Conservation (phyloP, 2,888 invertebrate genomes). For the Thyatira batis region DNA sequence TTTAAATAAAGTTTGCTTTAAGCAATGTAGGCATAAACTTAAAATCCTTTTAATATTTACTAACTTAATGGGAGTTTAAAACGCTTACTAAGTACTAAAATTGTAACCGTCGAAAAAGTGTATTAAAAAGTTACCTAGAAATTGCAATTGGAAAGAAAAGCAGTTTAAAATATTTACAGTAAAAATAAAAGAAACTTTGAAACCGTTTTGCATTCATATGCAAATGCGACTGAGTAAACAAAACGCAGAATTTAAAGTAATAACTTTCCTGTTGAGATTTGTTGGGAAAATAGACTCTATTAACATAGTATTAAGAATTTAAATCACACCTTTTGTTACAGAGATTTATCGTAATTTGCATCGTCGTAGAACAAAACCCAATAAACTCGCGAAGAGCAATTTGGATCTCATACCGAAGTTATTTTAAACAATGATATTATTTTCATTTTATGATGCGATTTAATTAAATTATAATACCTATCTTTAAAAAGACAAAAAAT, state of each 20-base stretch:
- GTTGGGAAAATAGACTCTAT: not conserved
- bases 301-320: not conserved
- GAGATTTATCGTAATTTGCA: slow-evolving; percentile 15
- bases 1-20: too few species aligned
- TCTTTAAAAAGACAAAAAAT: too few species aligned
- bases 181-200: not conserved
- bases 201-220: not conserved
- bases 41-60: too few species aligned
- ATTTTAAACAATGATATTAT: too few species aligned
- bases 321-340: not conserved
- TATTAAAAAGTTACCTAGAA: too few species aligned
- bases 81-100: too few species aligned
- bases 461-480: too few species aligned
- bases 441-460: too few species aligned
- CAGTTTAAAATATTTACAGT: not conserved
- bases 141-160: too few species aligned
- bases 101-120: too few species aligned
- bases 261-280: not conserved
- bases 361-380: slow-evolving; percentile 18
- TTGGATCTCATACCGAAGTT: not conserved
- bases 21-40: too few species aligned
- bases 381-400: slow-evolving; percentile 16
- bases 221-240: not conserved
- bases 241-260: not conserved
- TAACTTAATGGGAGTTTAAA: too few species aligned